These are phyloP conservation scores for Mactra quadrangularis DNA, from an alignment of 1,140 invertebrate species.

Conservation along the genomic window DNA sequence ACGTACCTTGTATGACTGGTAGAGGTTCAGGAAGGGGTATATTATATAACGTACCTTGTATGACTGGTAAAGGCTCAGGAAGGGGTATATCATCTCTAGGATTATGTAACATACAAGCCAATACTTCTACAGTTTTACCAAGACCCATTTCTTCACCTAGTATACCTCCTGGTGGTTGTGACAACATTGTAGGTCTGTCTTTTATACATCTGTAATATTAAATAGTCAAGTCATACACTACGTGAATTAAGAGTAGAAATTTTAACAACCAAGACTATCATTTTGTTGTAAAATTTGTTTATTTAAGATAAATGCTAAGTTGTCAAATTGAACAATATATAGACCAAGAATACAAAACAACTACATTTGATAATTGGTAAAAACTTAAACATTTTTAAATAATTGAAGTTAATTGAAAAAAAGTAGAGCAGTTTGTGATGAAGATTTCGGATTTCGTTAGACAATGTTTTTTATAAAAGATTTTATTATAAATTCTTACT, in stretches of 20 bases:
- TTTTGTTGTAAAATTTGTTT: not conserved
- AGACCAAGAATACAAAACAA: not conserved
- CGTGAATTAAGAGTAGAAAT: not conserved
- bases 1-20: too few species aligned
- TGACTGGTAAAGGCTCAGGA: conserved; percentile 70
- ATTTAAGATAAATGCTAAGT: too few species aligned
- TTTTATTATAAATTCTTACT: too few species aligned
- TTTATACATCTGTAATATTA: conserved; percentile 67
- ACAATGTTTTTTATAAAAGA: too few species aligned
- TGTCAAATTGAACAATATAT: not conserved
- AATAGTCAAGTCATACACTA: not conserved
- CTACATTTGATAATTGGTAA: too few species aligned
- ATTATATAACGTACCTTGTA: too few species aligned
- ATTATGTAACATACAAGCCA: conserved; percentile 88
- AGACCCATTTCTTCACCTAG: conserved; percentile 94
- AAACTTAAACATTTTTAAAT: too few species aligned
- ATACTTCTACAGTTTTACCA: conserved; percentile 92
- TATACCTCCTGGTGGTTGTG: conserved; percentile 88
- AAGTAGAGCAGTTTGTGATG: too few species aligned
- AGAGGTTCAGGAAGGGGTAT: too few species aligned
- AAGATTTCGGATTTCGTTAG: too few species aligned
- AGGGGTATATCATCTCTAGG: conserved; percentile 80
- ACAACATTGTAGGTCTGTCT: conserved; percentile 59
- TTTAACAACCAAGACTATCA: not conserved
- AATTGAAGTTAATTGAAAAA: too few species aligned